Conservation (phyloP, 2,113 vertebrate species). For the Rhineura floridana region DNA sequence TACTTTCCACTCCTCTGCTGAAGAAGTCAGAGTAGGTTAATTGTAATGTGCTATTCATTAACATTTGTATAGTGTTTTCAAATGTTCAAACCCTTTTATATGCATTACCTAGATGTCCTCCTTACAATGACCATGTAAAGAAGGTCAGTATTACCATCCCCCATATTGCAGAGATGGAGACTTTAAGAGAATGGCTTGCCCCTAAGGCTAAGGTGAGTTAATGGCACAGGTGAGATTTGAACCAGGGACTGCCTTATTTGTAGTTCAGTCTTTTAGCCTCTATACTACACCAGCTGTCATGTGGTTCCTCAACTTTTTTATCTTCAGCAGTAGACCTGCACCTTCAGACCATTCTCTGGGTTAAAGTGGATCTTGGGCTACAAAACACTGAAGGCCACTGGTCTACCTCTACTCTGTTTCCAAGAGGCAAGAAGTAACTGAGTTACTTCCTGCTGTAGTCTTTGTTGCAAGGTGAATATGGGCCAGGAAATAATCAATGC, state of each 20-base stretch:
- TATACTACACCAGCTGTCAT: neutral
- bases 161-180: neutral
- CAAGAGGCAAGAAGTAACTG: neutral
- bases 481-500: neutral
- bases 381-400: neutral
- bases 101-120: neutral
- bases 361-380: neutral
- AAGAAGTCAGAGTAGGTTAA: neutral
- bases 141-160: neutral
- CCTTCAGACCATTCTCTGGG: neutral
- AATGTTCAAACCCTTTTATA: neutral
- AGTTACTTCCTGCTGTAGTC: neutral
- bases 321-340: neutral
- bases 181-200: neutral
- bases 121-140: neutral
- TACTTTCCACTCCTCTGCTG: neutral
- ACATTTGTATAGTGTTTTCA: neutral
- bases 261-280: neutral
- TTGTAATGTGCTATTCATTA: no score
- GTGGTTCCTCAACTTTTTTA: neutral
- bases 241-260: neutral
- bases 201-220: neutral
- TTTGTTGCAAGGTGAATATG: neutral
- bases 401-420: no score
- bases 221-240: neutral